Base-by-base conservation (phyloP, 2,113 vertebrate genomes). In the Acrocephalus kingi region DNA sequence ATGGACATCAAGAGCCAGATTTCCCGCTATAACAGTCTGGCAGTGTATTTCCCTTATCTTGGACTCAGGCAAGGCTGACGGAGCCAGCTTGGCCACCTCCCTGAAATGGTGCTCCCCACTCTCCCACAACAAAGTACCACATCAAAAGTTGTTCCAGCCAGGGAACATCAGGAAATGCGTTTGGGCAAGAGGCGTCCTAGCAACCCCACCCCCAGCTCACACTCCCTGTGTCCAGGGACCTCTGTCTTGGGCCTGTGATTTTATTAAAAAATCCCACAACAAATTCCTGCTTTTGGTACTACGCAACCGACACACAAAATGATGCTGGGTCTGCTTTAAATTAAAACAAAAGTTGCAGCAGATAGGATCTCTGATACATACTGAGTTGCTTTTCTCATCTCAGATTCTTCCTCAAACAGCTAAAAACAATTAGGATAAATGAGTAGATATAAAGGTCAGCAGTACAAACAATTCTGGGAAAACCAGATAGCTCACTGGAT, bases 401-500 rank as follows among this genome's bases (percentile, higher is more conserved):
- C 84, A 96, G 95, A 94, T 87, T 97, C 94, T 96, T 97, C 93
- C 95, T 97, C 81, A 94, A 96, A 66, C 90, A 94, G 91, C 96
- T 96, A 62, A 94, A 96, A 95, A 97, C 95, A 97, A 96, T 96
- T 94, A 94, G 96, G 89, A 94, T 95, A 96, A 97, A 96, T 90
- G 92, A 94, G 92, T 87, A 95, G 96, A 94, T 87, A 84, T 37
- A 96, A 96, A 97, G 96, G 95, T 96, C 96, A 97, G 91, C 93
- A 83, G 94, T 83, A 89, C 95, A 95, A 96, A 96, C 95, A 97
- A 97, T 95, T 96, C 96, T 96, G 95, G 94, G 94, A 96, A 97
- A 97, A 66, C 91, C 88, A 95, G 91, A 96, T 94, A 91, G 94
- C 90, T 95, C 96, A 93, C 87, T 96, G 96, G 94, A 97, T 97